These are phyloP conservation scores for Myotis findleyi DNA, from an alignment of 2,797 vertebrate genomes.

Conservation along the genomic window DNA sequence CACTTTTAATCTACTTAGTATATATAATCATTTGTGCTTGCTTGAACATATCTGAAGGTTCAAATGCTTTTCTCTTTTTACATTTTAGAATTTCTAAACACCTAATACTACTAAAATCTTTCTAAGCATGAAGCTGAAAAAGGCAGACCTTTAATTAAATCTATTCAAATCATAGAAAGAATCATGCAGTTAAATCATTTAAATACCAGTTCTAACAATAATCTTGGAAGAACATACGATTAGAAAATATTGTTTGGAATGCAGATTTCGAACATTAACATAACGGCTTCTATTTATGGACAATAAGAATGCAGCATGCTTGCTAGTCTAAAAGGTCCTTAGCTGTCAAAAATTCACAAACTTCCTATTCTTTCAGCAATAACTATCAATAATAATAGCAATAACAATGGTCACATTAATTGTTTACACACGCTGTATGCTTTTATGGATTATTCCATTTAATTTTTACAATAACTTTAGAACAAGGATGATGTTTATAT, in stretches of 20 bases:
- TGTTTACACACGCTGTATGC: conserved; percentile 18
- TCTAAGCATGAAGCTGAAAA: conserved; percentile 43
- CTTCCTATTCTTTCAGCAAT: neutral
- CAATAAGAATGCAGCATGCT: neutral
- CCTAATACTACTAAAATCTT: conserved; percentile 5
- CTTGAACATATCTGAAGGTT: neutral
- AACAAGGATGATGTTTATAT: conserved; percentile 1
- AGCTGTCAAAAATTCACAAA: neutral
- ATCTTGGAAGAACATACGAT: conserved; percentile 18
- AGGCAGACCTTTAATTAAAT: conserved; percentile 56
- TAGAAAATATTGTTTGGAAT: conserved; percentile 46
- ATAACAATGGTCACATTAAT: conserved; percentile 41
- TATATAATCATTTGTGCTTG: neutral
- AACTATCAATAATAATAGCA: conserved; percentile 8
- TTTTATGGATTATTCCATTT: conserved; percentile 41
- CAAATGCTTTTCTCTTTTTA: conserved; percentile 33
- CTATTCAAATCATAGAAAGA: conserved; percentile 41
- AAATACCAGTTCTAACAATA: conserved; percentile 8
- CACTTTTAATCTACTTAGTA: conserved; percentile 59
- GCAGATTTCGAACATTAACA: conserved; percentile 22
- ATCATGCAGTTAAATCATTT: conserved; percentile 8
- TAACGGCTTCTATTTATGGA: conserved; percentile 19
- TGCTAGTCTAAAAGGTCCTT: neutral
- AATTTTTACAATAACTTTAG: conserved; percentile 40
- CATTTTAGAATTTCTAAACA: conserved; percentile 42